A percentile compares a stretch with the other conserved stretches of the same genome.
These are phyloP conservation scores for Cylas formicarius DNA, from an alignment of 1,140 invertebrate genomes.

Conservation along the genomic window DNA sequence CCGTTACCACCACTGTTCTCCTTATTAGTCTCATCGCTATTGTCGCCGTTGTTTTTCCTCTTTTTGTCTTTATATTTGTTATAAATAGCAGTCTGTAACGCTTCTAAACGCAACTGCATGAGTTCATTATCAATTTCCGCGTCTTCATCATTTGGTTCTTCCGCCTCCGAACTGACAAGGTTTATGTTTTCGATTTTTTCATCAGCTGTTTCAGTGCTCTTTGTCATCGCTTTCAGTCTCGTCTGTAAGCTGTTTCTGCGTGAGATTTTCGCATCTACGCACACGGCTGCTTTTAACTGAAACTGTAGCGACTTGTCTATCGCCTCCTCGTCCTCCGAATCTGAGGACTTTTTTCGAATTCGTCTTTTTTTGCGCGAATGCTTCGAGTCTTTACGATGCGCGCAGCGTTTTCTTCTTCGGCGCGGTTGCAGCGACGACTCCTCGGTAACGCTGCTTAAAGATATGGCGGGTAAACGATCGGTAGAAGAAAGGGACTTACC, in stretches of 20 bases:
- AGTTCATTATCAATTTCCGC: slow-evolving; percentile 31
- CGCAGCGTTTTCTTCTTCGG: slow-evolving; percentile 11
- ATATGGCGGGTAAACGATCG: slow-evolving; percentile 35
- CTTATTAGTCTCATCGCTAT: slow-evolving; percentile 24
- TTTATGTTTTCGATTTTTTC: neutral
- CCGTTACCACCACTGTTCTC: slow-evolving; percentile 24
- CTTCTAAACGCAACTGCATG: slow-evolving; percentile 34
- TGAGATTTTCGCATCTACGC: slow-evolving; percentile 24
- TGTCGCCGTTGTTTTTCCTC: slow-evolving; percentile 22
- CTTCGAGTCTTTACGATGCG: slow-evolving; percentile 8
- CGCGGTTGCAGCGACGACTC: slow-evolving; percentile 4
- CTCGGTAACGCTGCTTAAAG: slow-evolving; percentile 39
- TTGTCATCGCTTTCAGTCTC: slow-evolving; percentile 26
- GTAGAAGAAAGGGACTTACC: slow-evolving; percentile 37
- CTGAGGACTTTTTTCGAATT: slow-evolving; percentile 10
- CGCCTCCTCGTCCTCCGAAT: slow-evolving; percentile 18
- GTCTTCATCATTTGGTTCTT: slow-evolving; percentile 15
- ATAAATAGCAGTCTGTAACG: slow-evolving; percentile 36
- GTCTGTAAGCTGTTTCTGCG: slow-evolving; percentile 26
- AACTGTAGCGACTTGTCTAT: slow-evolving; percentile 17
- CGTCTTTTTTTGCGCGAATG: slow-evolving; percentile 14
- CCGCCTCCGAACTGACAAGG: neutral
- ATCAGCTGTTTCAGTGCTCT: slow-evolving; percentile 2
- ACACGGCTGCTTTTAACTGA: slow-evolving; percentile 35
- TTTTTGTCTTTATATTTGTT: slow-evolving; percentile 36